Conservation (phyloP, 2,113 vertebrate species). For the Tachycineta bicolor region DNA sequence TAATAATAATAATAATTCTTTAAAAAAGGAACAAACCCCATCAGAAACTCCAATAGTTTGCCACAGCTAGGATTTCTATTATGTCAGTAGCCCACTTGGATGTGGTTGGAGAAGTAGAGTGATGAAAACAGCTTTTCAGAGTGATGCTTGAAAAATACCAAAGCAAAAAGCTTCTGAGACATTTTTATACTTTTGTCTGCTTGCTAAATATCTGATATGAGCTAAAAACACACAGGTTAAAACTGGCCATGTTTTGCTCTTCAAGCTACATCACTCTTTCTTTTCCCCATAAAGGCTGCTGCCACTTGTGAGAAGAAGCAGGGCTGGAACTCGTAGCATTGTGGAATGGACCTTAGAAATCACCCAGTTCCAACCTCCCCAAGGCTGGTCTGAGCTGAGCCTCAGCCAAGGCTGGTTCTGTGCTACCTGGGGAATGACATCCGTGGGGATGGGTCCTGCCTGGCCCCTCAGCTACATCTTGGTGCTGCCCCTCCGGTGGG, state of each 20-base stretch:
- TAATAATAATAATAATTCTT: neutral
- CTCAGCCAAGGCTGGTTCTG: neutral
- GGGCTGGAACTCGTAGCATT: neutral
- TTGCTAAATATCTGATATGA: neutral
- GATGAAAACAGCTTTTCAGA: neutral
- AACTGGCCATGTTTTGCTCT: neutral
- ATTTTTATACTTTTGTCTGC: neutral
- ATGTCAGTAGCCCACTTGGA: neutral
- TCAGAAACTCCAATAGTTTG: neutral
- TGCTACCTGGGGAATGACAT: neutral
- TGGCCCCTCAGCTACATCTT: neutral
- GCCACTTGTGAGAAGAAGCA: neutral
- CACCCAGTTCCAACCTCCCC: neutral
- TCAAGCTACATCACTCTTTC: neutral
- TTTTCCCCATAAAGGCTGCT: neutral
- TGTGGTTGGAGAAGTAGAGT: neutral
- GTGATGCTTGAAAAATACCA: neutral
- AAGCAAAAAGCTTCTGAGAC: neutral
- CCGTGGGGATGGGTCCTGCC: accelerated
- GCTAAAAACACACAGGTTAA: neutral
- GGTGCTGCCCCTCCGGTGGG: neutral
- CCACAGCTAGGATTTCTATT: neutral
- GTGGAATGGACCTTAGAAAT: neutral
- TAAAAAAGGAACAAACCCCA: neutral
- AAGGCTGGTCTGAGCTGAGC: neutral